Conservation (phyloP, 2,888 invertebrate genomes). For the Drosophila formosana region DNA sequence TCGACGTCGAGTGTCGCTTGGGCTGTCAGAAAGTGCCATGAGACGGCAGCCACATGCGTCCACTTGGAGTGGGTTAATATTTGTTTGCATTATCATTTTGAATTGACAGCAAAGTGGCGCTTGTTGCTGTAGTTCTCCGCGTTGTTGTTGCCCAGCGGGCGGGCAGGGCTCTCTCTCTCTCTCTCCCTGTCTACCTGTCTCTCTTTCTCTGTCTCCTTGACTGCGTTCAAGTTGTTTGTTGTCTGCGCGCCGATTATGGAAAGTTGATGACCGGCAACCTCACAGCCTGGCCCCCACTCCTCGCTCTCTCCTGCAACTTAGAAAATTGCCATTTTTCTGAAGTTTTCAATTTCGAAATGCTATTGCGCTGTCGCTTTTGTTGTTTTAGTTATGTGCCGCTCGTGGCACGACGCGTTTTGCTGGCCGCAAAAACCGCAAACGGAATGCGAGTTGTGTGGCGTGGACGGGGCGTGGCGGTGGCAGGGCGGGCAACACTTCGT, state of each 20-base stretch:
- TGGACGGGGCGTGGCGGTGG: conserved; percentile 49
- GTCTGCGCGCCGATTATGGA: conserved; percentile 79
- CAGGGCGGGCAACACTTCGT: conserved; percentile 74
- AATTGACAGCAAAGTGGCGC: conserved; percentile 85
- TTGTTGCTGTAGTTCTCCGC: conserved; percentile 71
- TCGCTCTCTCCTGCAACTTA: conserved; percentile 25
- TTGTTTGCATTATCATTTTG: conserved; percentile 84
- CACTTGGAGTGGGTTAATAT: conserved; percentile 85
- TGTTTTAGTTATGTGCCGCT: conserved; percentile 65
- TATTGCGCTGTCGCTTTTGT: conserved; percentile 43
- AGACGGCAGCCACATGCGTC: conserved; percentile 78
- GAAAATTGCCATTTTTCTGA: conserved; percentile 63
- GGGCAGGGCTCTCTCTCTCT: conserved; percentile 38
- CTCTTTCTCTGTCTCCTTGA: background rate
- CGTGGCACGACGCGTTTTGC: conserved; percentile 50
- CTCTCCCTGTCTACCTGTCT: background rate
- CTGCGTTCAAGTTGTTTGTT: conserved; percentile 73
- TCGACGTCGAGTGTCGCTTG: conserved; percentile 74
- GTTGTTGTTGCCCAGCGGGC: conserved; percentile 62
- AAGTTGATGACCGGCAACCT: conserved; percentile 71
- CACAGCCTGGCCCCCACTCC: conserved; percentile 10
- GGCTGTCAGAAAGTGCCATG: conserved; percentile 78
- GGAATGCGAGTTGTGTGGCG: conserved; percentile 64
- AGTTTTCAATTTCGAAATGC: conserved; percentile 71
- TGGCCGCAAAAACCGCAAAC: conserved; percentile 70